Evolutionary conservation across 2,888 invertebrate genomes (phyloP).

Genomic region (Ariolimax columbianus): DNA sequence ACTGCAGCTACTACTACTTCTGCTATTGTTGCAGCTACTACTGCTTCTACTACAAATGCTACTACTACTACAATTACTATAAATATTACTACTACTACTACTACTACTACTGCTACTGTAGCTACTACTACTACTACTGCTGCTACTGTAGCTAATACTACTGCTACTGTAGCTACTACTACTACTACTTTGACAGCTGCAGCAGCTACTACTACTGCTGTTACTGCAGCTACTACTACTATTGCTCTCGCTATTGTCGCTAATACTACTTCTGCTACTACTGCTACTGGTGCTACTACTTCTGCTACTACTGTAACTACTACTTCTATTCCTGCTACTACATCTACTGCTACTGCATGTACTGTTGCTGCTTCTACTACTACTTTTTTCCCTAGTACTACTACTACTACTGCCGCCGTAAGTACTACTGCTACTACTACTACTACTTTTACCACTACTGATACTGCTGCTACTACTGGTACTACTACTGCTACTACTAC

Average conservation of each 20-base stretch:
- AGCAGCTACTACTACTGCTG: not conserved
- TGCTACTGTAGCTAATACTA: not conserved
- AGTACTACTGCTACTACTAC: not conserved
- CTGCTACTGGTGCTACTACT: not conserved
- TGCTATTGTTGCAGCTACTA: not conserved
- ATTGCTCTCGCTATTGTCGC: not conserved
- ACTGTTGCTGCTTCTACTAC: not conserved
- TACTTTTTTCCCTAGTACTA: not conserved
- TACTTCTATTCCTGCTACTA: not conserved
- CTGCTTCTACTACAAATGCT: not conserved
- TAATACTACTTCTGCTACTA: not conserved
- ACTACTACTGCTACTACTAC: not conserved
- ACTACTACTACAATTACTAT: not conserved
- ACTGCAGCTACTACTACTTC: not conserved
- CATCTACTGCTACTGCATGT: not conserved
- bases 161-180: not conserved
- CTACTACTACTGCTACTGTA: not conserved
- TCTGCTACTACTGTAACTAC: not conserved
- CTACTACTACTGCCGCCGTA: not conserved
- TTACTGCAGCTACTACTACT: not conserved
- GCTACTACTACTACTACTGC: not conserved
- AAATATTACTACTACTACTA: not conserved
- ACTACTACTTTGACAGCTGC: not conserved
- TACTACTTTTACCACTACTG: not conserved
- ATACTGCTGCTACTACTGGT: not conserved